Evolutionary conservation across 2,797 vertebrate genomes (phyloP), one percentile per base, ranked within the genome.

Genomic region (Rachycentron canadum): DNA sequence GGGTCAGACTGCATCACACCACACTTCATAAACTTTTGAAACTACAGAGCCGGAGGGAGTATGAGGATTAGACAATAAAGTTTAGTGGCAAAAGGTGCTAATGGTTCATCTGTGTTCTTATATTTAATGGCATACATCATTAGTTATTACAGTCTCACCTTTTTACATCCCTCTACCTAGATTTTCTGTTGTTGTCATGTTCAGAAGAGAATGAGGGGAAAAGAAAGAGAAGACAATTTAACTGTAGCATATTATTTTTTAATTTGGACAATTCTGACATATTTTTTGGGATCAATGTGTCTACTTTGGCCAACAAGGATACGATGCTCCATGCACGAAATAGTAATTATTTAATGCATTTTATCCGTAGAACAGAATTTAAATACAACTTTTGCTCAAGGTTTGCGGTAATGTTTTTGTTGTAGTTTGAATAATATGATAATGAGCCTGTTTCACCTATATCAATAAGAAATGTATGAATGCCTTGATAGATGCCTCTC

Each of bases 11-110:
- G n/a, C 60, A 55, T 43, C 65, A 1, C 75, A 55, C 11, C 45
- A 41, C 81, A 82, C 89, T 76, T 76, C 84, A 90, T 88, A 86
- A 88, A 89, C 50, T 62, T 86, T 70, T 52, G 63, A 56, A 69
- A 57, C 73, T 62, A n/a, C 47, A 45, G 62, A 71, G 76, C 76
- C 30, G 0, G 36, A 30, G 69, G 78, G 72, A 84, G 76, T 55
- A 1, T 7, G 61, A 52, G 47, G 65, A 82, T 72, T 45, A 82
- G 79, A 78, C 79, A 59, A 49, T 82, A 81, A 86, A 81, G 73
- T 88, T 84, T 73, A 79, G 73, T 69, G 73, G 56, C 70, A n/a
- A 56, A 73, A 74, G 69, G 58, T 82, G 71, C 43, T 76, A 69
- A 78, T 68, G 67, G 69, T 83, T 72, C 49, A 73, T 84, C 56